Conservation (phyloP, 2,888 invertebrate species). For the Sphecodes monilicornis region DNA sequence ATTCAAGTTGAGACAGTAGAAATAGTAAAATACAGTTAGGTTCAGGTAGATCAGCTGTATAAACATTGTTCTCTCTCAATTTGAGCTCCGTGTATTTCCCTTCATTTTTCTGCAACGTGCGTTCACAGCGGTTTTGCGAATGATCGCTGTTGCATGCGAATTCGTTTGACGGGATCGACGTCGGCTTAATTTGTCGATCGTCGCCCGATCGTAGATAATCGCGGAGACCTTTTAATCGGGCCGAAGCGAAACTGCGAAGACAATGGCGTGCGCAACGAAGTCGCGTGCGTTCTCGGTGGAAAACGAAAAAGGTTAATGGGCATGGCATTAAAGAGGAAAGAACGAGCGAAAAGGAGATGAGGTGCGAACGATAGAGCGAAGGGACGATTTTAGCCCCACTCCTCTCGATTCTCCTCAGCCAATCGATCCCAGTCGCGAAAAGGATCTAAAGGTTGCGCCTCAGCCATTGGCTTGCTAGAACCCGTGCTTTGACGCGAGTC, state of each 20-base stretch:
- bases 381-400: slow-evolving; percentile 40
- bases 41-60: no score
- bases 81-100: neutral
- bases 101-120: neutral
- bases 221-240: slow-evolving; percentile 32
- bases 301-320: slow-evolving; percentile 50
- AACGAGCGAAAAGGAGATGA: slow-evolving; percentile 47
- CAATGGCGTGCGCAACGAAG: slow-evolving; percentile 35
- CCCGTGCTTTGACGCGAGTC: neutral
- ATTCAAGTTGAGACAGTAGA: no score
- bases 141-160: neutral
- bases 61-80: no score
- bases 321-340: slow-evolving; percentile 40
- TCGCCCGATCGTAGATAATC: neutral
- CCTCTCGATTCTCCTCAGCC: slow-evolving; percentile 20
- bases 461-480: slow-evolving; percentile 29
- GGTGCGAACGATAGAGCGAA: slow-evolving; percentile 56
- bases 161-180: neutral
- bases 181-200: neutral
- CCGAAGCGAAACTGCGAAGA: slow-evolving; percentile 17
- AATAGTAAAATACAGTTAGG: no score
- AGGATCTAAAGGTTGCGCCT: slow-evolving; percentile 33
- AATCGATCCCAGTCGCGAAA: slow-evolving; percentile 44
- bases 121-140: neutral
- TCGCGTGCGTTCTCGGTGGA: slow-evolving; percentile 31